A percentile compares a stretch with the other conserved stretches of the same genome.
Conservation (phyloP, 2,797 vertebrate species). For the Ambastaia sidthimunki region DNA sequence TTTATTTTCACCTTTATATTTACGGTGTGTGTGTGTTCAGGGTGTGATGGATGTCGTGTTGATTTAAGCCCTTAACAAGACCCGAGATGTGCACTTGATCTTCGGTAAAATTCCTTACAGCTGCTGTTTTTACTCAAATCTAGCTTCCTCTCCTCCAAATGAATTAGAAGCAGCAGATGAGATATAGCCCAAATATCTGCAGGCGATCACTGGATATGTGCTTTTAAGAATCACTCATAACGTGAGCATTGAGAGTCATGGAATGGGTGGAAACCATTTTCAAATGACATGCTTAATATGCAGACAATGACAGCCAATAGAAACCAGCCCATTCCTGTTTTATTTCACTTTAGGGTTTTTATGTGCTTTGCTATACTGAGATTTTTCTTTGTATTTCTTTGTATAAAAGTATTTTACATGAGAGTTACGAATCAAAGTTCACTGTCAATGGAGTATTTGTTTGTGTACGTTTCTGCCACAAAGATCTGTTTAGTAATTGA, state of each 20-base stretch:
- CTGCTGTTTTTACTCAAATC: slow-evolving; percentile 61
- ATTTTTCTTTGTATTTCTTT: slow-evolving; percentile 23
- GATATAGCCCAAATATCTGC: slow-evolving; percentile 72
- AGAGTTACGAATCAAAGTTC: slow-evolving; percentile 7
- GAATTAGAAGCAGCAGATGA: slow-evolving; percentile 66
- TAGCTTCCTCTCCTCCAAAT: slow-evolving; percentile 64
- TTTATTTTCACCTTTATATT: slow-evolving; percentile 27
- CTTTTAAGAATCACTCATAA: slow-evolving; percentile 66
- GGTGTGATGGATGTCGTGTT: slow-evolving; percentile 42
- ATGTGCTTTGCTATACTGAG: slow-evolving; percentile 39
- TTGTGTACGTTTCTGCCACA: slow-evolving; percentile 1
- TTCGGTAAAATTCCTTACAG: slow-evolving; percentile 52
- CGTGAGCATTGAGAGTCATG: slow-evolving; percentile 53
- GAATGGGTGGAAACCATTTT: slow-evolving; percentile 61
- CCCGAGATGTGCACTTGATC: slow-evolving; percentile 52
- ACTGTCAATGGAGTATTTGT: slow-evolving; percentile 10
- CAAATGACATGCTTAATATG: slow-evolving; percentile 68
- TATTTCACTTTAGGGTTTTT: slow-evolving; percentile 33
- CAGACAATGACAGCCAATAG: slow-evolving; percentile 66
- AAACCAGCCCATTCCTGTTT: slow-evolving; percentile 58
- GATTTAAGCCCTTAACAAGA: slow-evolving; percentile 51
- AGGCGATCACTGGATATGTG: slow-evolving; percentile 66
- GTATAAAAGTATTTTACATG: not conserved
- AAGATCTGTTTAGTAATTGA: not conserved
- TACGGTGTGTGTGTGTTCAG: slow-evolving; percentile 19